These are phyloP conservation scores for Polietes domitor DNA, from an alignment of 2,888 invertebrate genomes.

Conservation along the genomic window DNA sequence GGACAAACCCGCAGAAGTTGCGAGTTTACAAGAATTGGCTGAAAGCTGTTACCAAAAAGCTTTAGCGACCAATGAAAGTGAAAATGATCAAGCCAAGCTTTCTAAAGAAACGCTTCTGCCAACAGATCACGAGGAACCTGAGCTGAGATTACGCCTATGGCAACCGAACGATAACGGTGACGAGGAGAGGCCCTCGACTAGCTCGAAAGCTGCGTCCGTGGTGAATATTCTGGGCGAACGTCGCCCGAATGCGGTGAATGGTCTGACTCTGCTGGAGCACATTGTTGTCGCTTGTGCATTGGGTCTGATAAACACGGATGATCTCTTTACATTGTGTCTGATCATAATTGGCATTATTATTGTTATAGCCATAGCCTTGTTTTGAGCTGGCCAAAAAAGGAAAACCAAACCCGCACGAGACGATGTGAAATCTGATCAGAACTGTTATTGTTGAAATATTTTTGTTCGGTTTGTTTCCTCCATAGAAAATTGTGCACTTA, in stretches of 20 bases:
- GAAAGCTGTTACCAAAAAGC: slow-evolving; percentile 9
- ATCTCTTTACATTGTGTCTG: slow-evolving; percentile 88
- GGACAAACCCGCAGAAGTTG: neutral
- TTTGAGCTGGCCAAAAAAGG: slow-evolving; percentile 74
- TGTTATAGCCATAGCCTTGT: slow-evolving; percentile 83
- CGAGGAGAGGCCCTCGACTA: slow-evolving; percentile 73
- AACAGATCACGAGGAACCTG: neutral
- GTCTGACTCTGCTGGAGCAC: slow-evolving; percentile 81
- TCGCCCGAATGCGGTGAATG: slow-evolving; percentile 72
- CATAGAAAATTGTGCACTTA: slow-evolving; percentile 56
- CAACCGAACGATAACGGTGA: slow-evolving; percentile 43
- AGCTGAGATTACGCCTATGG: slow-evolving; percentile 35
- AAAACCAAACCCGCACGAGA: neutral
- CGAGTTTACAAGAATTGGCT: neutral
- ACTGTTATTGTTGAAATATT: slow-evolving; percentile 59
- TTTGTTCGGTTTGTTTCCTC: slow-evolving; percentile 28
- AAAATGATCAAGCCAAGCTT: neutral
- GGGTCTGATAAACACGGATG: slow-evolving; percentile 86
- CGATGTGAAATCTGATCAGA: slow-evolving; percentile 8
- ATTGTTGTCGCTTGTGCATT: slow-evolving; percentile 89
- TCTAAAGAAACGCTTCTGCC: neutral
- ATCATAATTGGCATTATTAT: slow-evolving; percentile 88
- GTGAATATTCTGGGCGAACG: slow-evolving; percentile 76
- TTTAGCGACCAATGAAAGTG: neutral
- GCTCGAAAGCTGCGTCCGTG: slow-evolving; percentile 60